These are phyloP conservation scores for Amphiprion ocellaris DNA, from an alignment of 2,113 vertebrate species.

Conservation along the genomic window DNA sequence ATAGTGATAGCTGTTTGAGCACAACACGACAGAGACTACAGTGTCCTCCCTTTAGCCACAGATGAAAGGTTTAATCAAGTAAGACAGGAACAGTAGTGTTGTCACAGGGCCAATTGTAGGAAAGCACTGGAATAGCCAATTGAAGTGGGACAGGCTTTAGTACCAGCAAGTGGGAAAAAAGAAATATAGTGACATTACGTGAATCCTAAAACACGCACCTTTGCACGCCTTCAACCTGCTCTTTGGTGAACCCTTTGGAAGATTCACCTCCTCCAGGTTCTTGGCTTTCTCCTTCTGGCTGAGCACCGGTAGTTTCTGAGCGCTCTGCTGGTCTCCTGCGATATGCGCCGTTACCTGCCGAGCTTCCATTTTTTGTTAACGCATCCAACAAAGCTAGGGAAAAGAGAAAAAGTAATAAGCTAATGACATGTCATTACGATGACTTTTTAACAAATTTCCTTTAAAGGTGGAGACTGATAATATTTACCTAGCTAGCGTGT, in stretches of 20 bases:
- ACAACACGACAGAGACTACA: conserved; percentile 41
- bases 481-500: neutral
- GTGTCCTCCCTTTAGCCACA: conserved; percentile 1
- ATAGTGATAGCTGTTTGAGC: conserved; percentile 53
- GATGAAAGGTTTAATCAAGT: conserved; percentile 12
- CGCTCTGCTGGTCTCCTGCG: conserved; percentile 83
- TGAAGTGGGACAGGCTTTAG: neutral
- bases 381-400: conserved; percentile 90
- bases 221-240: conserved; percentile 94
- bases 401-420: neutral
- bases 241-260: conserved; percentile 91
- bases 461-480: too few relatives aligned
- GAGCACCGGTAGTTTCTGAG: conserved; percentile 77
- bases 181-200: neutral
- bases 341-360: conserved; percentile 87
- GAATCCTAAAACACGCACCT: conserved; percentile 81
- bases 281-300: conserved; percentile 76
- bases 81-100: conserved; percentile 8
- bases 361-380: conserved; percentile 91
- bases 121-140: conserved; percentile 3
- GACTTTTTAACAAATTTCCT: too few relatives aligned
- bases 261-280: conserved; percentile 78
- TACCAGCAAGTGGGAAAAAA: neutral
- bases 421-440: neutral
- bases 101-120: neutral